Evolutionary conservation across 2,888 invertebrate genomes (phyloP).

Genomic region (Branchellion lobata): DNA sequence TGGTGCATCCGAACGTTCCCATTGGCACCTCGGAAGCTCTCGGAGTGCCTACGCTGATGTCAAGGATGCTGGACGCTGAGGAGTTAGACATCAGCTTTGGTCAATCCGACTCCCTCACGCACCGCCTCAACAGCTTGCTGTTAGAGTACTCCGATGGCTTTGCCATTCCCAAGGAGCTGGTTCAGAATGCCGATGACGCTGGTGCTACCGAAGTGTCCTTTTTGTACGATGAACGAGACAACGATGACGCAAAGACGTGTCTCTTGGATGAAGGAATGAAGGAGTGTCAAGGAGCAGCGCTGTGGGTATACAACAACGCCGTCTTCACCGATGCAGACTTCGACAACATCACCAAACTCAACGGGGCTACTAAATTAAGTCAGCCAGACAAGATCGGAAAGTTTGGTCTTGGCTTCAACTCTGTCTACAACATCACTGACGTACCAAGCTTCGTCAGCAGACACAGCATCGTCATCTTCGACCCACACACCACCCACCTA

Average conservation of each 20-base stretch:
- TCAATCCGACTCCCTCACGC: constrained; percentile 56
- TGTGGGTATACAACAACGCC: constrained; percentile 59
- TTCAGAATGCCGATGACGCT: constrained; percentile 60
- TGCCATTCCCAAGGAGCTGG: constrained; percentile 58
- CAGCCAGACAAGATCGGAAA: constrained; percentile 57
- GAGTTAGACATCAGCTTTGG: constrained; percentile 54
- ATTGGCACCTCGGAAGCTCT: constrained; percentile 53
- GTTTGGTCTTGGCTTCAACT: constrained; percentile 60
- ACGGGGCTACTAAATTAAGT: constrained; percentile 57
- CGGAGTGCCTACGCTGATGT: constrained; percentile 55
- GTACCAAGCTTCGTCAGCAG: constrained; percentile 58
- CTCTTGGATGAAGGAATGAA: constrained; percentile 56
- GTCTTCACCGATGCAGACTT: constrained; percentile 57
- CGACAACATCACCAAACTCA: constrained; percentile 57
- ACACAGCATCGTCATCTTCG: constrained; percentile 58
- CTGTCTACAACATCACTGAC: constrained; percentile 60
- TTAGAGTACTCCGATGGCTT: constrained; percentile 55
- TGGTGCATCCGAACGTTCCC: constrained; percentile 55
- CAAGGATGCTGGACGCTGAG: constrained; percentile 53
- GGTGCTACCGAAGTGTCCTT: constrained; percentile 54
- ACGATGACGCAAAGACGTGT: constrained; percentile 52
- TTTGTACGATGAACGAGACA: constrained; percentile 57
- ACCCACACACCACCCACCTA: constrained; percentile 57
- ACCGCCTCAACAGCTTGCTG: constrained; percentile 54
- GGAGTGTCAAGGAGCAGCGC: constrained; percentile 58